These are phyloP conservation scores for Agapornis roseicollis DNA, from an alignment of 2,113 vertebrate species.

Conservation along the genomic window DNA sequence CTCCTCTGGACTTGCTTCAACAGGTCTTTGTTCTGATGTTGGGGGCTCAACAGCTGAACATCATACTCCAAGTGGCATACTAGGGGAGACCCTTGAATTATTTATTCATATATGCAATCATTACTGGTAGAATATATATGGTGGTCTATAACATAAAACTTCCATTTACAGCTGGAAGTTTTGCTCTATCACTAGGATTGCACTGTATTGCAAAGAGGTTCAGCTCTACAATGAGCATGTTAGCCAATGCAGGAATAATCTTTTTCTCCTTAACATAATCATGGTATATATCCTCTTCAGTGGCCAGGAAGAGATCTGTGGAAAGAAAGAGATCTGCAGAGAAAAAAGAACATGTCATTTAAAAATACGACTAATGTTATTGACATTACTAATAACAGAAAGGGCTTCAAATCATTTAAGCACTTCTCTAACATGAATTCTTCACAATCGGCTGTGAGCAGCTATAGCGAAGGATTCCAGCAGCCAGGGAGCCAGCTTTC, in stretches of 20 bases:
- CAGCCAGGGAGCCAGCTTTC: neutral
- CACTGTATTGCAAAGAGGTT: neutral
- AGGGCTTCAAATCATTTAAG: neutral
- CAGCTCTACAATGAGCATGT: neutral
- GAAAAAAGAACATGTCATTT: neutral
- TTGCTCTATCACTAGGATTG: neutral
- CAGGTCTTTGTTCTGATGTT: neutral
- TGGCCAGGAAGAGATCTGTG: constrained; percentile 10
- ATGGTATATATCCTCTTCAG: neutral
- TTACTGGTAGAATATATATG: neutral
- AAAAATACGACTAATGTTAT: neutral
- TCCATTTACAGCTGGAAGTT: neutral
- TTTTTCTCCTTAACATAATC: neutral
- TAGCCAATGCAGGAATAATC: neutral
- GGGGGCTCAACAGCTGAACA: neutral
- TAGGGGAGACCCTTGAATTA: neutral
- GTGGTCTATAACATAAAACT: neutral
- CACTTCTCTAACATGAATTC: neutral
- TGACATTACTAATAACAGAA: neutral
- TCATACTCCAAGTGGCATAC: neutral
- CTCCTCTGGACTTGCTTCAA: neutral
- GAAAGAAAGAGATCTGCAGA: constrained; percentile 1
- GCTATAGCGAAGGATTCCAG: neutral
- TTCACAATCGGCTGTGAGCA: neutral
- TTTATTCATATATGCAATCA: neutral